Base-by-base conservation (phyloP, 2,888 invertebrate species). In the Microctonus hyperodae region DNA sequence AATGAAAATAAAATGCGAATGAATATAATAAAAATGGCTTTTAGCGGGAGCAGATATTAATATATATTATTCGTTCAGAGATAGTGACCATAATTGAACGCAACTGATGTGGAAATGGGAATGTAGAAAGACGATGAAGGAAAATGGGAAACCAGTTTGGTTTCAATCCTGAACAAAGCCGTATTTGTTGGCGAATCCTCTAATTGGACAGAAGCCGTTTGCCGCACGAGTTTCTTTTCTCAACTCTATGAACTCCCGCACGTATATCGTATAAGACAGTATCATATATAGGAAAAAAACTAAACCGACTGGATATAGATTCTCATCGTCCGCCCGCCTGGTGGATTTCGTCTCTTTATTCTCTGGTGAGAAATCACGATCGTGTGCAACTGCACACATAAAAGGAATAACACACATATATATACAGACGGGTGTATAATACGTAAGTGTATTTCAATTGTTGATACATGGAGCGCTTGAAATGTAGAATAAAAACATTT, bases 141-240 rank as follows among this genome's bases (percentile, higher is more conserved):
- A 48, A 44, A 62, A 66, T 62, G 11, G 20, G 57, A 66, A 51
- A 66, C 61, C 61, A 35, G 61, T 66, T 66, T 56, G 61, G 28
- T 44, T 40, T 25, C 40, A 57, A 55, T 60, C 23, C 23, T 35
- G 35, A 35, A 66, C 50, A 61, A 56, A 48, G 23, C 48, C 66
- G 61, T 53, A 50, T 56, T 55, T 56, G 57, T 40, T 56, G 56
- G 61, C 50, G 35, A 16, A 33, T 56, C 61, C 56, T 61, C 56
- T 66, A 61, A 66, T 66, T 66, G 66, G 61, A 66, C 25, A 37
- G 35, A 61, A 22, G 56, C 60, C 61, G 55, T 57, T 1, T n/a
- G 16, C 3, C 44, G 7, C 16, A 7, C 37, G 20, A 33, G 56
- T 66, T 66, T 66, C 48, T 66, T 48, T 61, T 61, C 56, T 56